Percentiles rank a stretch among this genome's conserved stretches.
Conservation (phyloP, 1,140 invertebrate genomes). For the Drosophila varians region DNA sequence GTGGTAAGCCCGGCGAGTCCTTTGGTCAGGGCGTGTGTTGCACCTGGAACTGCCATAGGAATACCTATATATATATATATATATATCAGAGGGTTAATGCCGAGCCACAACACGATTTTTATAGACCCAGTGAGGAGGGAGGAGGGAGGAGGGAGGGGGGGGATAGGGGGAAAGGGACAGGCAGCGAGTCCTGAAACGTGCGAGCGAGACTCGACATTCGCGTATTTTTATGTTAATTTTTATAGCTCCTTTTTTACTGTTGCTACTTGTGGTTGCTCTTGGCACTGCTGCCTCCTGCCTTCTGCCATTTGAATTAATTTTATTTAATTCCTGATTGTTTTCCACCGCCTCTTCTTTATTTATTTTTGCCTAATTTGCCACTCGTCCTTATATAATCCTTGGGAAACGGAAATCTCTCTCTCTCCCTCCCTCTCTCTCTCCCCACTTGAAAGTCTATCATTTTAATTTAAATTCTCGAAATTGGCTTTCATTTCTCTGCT, state of each 20-base stretch:
- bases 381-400: constrained; percentile 25
- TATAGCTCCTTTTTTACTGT: constrained; percentile 51
- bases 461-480: neutral
- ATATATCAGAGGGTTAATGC: neutral
- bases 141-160: too few relatives aligned
- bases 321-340: constrained; percentile 64
- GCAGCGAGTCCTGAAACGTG: neutral
- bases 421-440: too few relatives aligned
- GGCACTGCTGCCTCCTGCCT: neutral
- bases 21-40: constrained; percentile 27
- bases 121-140: constrained; percentile 22
- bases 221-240: constrained; percentile 55
- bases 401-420: constrained; percentile 8
- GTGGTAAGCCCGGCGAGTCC: neutral
- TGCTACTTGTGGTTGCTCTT: constrained; percentile 20
- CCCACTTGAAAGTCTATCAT: neutral
- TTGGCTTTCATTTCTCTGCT: too few relatives aligned
- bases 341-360: constrained; percentile 34
- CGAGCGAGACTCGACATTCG: constrained; percentile 16
- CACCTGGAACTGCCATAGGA: constrained; percentile 12
- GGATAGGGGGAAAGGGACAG: neutral
- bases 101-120: constrained; percentile 32
- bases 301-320: constrained; percentile 76
- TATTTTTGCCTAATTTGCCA: constrained; percentile 64
- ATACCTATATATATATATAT: neutral